Base-by-base conservation (phyloP, 1,140 invertebrate genomes). In the Drosophila nigrodunni region DNA sequence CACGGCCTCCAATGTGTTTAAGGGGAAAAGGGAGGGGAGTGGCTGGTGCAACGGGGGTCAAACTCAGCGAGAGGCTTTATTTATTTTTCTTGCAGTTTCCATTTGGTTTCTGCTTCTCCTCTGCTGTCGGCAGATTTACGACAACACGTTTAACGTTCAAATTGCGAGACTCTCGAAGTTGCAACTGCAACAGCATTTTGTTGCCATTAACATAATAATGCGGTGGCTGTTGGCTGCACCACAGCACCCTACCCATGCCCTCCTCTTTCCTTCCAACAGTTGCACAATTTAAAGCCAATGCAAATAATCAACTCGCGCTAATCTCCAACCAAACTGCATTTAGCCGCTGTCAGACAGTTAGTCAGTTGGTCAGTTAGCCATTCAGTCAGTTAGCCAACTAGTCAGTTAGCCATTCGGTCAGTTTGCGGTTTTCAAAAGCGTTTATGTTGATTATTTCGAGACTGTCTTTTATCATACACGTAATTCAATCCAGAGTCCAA, bases 141-240 rank as follows among this genome's bases (percentile, higher is more conserved):
- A 77, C 75, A 82, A 79, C 78, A 87, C 82, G 81, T 87, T 81
- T 58, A 72, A 67, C 70, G 68, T 73, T 55, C 77, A 47, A 74
- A 81, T 77, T 77, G 79, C 79, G 61, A 60, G 73, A 65, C 2
- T 30, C 80, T 57, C 50, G 18, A 49, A 43, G 50, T 50, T 69
- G 78, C 60, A 67, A 81, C 65, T 79, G 54, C 61, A 76, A 77
- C 74, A 77, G 69, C 77, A 77, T 80, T 80, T 77, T 68, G 74
- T 73, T 68, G 77, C 77, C 74, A 79, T 79, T 79, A 79, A 77
- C 77, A 79, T 79, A 79, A 77, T 79, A 79, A 76, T 79, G 77
- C 67, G 58, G 61, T 57, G 49, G 46, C 62, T 61, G 55, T 44
- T 37, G 0, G n/a, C 37, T 18, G 4, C 15, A 25, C 25, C 25